These are phyloP conservation scores for Cyprinella venusta DNA, from an alignment of 2,797 vertebrate species.

Conservation along the genomic window DNA sequence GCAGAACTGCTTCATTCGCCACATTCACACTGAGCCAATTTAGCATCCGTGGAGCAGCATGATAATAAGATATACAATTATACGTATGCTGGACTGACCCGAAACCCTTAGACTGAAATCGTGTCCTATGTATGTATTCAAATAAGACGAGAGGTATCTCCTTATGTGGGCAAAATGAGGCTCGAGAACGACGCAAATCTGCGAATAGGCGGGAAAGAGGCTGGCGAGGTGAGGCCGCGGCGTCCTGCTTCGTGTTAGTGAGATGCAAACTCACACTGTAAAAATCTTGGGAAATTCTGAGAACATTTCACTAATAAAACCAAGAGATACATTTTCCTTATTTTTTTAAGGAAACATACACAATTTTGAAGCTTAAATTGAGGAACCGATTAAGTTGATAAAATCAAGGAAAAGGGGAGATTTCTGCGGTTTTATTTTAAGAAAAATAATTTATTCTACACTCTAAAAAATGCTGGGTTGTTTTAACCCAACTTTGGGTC, in stretches of 20 bases:
- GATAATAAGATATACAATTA: constrained; percentile 76
- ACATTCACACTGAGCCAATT: constrained; percentile 73
- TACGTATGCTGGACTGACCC: constrained; percentile 70
- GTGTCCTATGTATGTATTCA: constrained; percentile 57
- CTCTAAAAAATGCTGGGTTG: too few species aligned
- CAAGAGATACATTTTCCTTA: too few species aligned
- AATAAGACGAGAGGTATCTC: constrained; percentile 52
- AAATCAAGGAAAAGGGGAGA: too few species aligned
- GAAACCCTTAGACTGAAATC: constrained; percentile 66
- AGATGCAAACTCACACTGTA: not conserved
- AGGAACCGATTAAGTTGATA: too few species aligned
- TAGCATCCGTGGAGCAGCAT: constrained; percentile 67
- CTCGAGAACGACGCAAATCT: not conserved
- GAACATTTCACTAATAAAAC: too few species aligned
- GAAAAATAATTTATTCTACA: too few species aligned
- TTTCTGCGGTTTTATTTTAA: too few species aligned
- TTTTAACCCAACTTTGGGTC: too few species aligned
- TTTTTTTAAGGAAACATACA: too few species aligned
- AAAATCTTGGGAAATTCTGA: too few species aligned
- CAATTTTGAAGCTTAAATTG: too few species aligned
- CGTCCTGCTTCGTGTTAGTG: constrained; percentile 20
- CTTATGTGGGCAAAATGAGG: constrained; percentile 58
- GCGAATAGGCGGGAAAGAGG: constrained; percentile 25
- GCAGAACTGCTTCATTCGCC: constrained; percentile 37
- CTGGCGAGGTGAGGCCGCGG: not conserved